These are phyloP conservation scores for Phrynocephalus versicolor DNA, from an alignment of 2,113 vertebrate species.

Conservation along the genomic window DNA sequence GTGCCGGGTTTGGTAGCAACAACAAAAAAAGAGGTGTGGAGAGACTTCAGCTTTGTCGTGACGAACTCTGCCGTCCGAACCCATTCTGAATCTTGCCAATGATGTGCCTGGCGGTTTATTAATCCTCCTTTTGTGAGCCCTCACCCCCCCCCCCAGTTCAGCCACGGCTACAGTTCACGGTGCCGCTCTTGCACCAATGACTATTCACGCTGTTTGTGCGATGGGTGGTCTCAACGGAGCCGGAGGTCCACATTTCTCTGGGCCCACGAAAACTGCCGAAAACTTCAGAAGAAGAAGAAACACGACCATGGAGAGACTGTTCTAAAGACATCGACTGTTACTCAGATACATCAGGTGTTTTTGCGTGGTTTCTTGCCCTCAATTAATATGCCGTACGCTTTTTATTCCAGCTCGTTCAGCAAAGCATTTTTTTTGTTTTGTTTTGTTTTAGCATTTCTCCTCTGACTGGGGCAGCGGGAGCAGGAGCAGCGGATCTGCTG, in stretches of 20 bases:
- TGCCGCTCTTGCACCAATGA: slow-evolving; percentile 15
- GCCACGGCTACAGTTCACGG: slow-evolving; percentile 42
- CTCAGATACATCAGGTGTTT: slow-evolving; percentile 63
- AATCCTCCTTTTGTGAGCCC: too few relatives aligned
- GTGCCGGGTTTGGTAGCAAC: slow-evolving; percentile 89
- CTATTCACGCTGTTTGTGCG: fast-evolving
- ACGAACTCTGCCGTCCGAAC: background rate
- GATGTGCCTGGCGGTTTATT: slow-evolving; percentile 38
- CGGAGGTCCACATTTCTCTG: fast-evolving
- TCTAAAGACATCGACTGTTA: slow-evolving; percentile 68
- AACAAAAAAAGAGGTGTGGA: background rate
- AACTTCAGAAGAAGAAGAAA: background rate
- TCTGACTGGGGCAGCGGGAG: too few relatives aligned
- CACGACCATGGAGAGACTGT: slow-evolving; percentile 32
- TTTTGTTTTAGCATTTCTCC: background rate
- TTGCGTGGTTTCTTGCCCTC: slow-evolving; percentile 58
- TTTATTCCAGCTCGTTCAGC: background rate
- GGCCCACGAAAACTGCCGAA: fast-evolving
- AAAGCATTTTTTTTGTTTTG: background rate
- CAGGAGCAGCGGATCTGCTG: too few relatives aligned
- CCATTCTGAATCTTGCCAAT: slow-evolving; percentile 16
- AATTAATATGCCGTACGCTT: slow-evolving; percentile 1
- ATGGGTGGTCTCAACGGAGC: background rate
- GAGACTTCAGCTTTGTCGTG: background rate
- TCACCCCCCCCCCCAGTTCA: background rate